Conservation (phyloP, 2,797 vertebrate species). For the Nothura maculosa region DNA sequence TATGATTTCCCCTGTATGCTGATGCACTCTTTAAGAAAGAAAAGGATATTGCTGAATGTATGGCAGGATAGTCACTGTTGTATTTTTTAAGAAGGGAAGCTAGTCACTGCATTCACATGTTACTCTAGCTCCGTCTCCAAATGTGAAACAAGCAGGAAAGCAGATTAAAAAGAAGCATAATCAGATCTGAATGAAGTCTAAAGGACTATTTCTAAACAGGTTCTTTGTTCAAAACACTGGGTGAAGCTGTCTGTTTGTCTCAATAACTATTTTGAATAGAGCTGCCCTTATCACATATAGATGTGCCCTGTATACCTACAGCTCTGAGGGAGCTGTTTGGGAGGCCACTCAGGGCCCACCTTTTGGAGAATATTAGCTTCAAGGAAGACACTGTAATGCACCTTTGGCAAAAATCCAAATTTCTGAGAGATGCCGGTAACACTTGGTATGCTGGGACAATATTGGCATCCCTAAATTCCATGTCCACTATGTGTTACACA, state of each 20-base stretch:
- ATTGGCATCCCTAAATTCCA: neutral
- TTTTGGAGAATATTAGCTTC: neutral
- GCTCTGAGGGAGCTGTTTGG: neutral
- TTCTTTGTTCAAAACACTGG: neutral
- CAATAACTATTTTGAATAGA: neutral
- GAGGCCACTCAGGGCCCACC: too few species aligned
- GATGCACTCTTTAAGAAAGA: conserved; percentile 35
- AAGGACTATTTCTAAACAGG: conserved; percentile 8
- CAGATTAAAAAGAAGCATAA: neutral
- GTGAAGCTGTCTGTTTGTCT: neutral
- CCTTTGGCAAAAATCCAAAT: neutral
- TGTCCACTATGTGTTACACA: neutral
- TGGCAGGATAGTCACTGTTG: neutral
- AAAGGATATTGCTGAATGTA: neutral
- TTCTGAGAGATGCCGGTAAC: neutral
- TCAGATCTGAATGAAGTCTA: conserved; percentile 26
- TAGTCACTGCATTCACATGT: neutral
- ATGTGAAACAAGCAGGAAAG: conserved; percentile 16
- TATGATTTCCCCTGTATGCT: neutral
- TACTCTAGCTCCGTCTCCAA: conserved; percentile 38
- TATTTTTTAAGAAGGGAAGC: conserved; percentile 7
- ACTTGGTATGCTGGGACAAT: neutral
- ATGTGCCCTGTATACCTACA: rapidly evolving
- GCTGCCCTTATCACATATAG: rapidly evolving
- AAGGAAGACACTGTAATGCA: neutral